Conservation (phyloP, 2,888 invertebrate species). For the Lithophane leautieri region DNA sequence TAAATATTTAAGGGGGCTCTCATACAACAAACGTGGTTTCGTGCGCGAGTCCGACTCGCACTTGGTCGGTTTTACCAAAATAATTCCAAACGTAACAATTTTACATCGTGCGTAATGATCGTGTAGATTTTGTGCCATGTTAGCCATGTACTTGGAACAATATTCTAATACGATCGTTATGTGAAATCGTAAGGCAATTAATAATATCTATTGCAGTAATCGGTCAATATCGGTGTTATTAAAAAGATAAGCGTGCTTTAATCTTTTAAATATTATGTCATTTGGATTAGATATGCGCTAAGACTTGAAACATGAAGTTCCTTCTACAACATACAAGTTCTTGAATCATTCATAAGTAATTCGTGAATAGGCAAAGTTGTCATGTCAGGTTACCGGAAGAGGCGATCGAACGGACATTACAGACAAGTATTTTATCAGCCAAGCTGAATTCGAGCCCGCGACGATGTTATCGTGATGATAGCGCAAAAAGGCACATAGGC, state of each 20-base stretch:
- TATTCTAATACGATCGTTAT: conserved; percentile 27
- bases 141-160: neutral
- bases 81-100: conserved; percentile 32
- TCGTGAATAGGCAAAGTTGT: conserved; percentile 47
- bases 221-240: conserved; percentile 52
- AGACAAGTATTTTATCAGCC: conserved; percentile 77
- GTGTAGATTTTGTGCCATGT: conserved; percentile 9
- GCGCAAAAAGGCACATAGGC: conserved; percentile 72
- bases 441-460: conserved; percentile 74
- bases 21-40: too few species aligned
- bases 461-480: conserved; percentile 81
- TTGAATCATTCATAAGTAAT: conserved; percentile 16
- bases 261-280: conserved; percentile 38
- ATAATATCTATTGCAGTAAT: conserved; percentile 47
- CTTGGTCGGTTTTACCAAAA: conserved; percentile 41
- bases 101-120: conserved; percentile 4
- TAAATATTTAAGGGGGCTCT: too few species aligned
- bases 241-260: conserved; percentile 52
- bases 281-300: conserved; percentile 48
- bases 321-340: conserved; percentile 1
- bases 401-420: conserved; percentile 65
- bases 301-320: neutral
- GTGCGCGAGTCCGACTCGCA: too few species aligned
- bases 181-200: conserved; percentile 30
- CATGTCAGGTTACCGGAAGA: conserved; percentile 56